A percentile compares a stretch with the other conserved stretches of the same genome.
Conservation (phyloP, 2,888 invertebrate species). For the Pristionchus fissidentatus region DNA sequence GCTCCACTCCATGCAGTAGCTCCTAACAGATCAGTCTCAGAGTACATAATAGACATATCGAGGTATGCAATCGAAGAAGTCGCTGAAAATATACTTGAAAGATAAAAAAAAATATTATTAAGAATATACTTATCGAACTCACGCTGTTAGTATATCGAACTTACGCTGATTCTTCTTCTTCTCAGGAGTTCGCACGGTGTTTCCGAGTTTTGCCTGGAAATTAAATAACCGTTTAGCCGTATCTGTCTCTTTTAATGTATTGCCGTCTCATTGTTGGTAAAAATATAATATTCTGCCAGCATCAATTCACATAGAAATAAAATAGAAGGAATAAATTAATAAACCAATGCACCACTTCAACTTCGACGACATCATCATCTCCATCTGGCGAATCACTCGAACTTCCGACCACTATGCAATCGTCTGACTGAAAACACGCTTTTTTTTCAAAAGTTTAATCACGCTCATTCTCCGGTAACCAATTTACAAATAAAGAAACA, state of each 20-base stretch:
- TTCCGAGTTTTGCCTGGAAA: background rate
- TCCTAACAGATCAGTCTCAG: constrained; percentile 27
- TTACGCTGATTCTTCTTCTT: background rate
- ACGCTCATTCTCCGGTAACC: too few relatives aligned
- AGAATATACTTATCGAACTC: too few relatives aligned
- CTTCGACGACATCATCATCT: background rate
- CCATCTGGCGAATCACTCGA: background rate
- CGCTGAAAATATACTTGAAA: background rate
- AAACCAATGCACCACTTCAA: background rate
- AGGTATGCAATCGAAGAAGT: background rate
- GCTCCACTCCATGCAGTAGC: background rate
- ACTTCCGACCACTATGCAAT: background rate
- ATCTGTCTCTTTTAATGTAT: too few relatives aligned
- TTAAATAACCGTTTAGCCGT: too few relatives aligned
- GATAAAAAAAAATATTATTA: background rate
- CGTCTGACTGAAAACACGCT: background rate
- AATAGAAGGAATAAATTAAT: too few relatives aligned
- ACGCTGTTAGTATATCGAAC: background rate
- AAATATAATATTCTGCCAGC: too few relatives aligned
- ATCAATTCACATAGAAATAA: too few relatives aligned
- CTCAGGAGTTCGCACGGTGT: background rate
- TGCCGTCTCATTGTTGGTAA: too few relatives aligned
- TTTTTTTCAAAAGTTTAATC: too few relatives aligned
- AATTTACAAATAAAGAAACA: too few relatives aligned
- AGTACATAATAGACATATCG: background rate